Base-by-base conservation (phyloP, 2,113 vertebrate species). In the Syrrhaptes paradoxus region DNA sequence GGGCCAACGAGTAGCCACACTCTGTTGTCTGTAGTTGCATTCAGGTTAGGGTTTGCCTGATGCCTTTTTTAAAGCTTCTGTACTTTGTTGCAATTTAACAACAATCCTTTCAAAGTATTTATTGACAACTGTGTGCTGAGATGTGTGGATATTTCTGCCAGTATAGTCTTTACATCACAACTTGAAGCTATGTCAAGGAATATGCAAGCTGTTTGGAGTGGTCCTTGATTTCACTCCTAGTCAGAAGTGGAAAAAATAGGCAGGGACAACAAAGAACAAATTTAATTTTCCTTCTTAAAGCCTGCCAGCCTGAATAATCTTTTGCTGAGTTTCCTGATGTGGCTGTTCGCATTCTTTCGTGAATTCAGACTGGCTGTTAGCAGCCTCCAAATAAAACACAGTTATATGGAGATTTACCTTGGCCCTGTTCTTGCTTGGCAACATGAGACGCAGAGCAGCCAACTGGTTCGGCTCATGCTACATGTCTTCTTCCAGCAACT, bases 321-420 rank as follows among this genome's bases (percentile, higher is more conserved):
- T 90, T 85, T 85, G 74, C 89, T 54, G 81, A 36, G 62, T 93
- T 95, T 95, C 95, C 89, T 95, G 89, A 93, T 89, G 93, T 91
- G 89, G 96, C 94, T 95, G 45, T 85, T 91, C 38, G 5, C 95
- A 93, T 97, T 96, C 94, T 88, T 96, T 58, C 11, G 1, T 86
- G 93, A 74, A 96, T 71, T 91, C 82, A 82, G 85, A 70, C 82
- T 82, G 75, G 92, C 72, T 85, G 87, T 67, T 83, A 88, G 95
- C 87, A 80, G 93, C 82, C 87, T 94, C 95, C 94, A 96, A 95
- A 88, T 90, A 95, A 95, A 97, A 96, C 93, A 94, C 31, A 78
- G 93, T 85, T 93, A 80, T 74, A 59, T 67, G 82, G 76, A 94
- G 89, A 66, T 96, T 94, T 96, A 94, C 95, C 94, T 94, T 94